Evolutionary conservation across 2,888 invertebrate genomes (phyloP), one percentile per base, ranked within the genome.

Genomic region (Neelides folsomi): DNA sequence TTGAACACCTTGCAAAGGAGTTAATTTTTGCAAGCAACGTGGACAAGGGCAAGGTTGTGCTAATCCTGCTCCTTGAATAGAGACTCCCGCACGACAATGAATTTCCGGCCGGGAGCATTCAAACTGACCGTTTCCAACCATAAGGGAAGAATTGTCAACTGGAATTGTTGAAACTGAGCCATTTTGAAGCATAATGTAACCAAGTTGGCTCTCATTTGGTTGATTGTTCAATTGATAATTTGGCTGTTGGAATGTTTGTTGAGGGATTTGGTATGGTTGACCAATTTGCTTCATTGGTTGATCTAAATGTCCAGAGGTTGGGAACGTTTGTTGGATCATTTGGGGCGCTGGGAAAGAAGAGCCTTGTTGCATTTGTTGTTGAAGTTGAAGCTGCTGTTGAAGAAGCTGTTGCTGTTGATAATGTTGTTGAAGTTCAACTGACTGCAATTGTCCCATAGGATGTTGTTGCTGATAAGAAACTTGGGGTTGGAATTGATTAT

Each of bases 41-140:
- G 43, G 16, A 38, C 52, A 52, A 8, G 52, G 52, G 27, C 52
- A 48, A 10, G 52, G 47, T 35, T 52, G 47, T 1, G 47, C 43
- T 2, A 41, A 34, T 2, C 34, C 49, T 6, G 41, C 9, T 4
- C 27, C 20, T 8, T 34, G 20, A 6, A n/a, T 18, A 6, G n/a
- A 7, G 7, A 27, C 7, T 7, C 4, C 3, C 3, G 27, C 27
- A 5, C 27, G 3, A 27, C 27, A 27, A 5, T 3, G 27, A 27
- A 27, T 27, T 27, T 27, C 27, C 27, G 27, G 4, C 27, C 27
- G 27, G 7, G 7, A 5, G 7, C 27, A 27, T 5, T 27, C 27
- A 27, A 5, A 27, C 7, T 27, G 27, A 27, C 3, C 27, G 3
- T 7, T 27, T 3, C 7, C 7, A 7, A 7, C 27, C 27, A 27